Evolutionary conservation across 2,113 vertebrate species (phyloP).

Genomic region (Larimichthys crocea): DNA sequence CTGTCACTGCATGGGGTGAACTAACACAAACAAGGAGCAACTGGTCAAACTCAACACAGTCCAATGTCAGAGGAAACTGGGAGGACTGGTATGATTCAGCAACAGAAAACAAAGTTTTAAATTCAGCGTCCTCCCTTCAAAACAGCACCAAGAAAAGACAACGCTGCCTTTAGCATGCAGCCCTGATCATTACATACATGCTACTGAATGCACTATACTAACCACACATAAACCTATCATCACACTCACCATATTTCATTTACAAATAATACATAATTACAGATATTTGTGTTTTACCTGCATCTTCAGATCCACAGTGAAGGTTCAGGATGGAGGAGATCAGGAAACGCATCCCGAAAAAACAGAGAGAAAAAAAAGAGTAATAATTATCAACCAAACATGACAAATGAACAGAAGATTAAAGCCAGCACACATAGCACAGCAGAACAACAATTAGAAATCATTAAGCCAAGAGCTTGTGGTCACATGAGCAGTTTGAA

Average conservation of each 20-base stretch:
- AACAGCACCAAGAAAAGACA: neutral
- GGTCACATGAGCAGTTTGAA: too few relatives aligned
- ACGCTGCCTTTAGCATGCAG: neutral
- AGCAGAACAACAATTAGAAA: neutral
- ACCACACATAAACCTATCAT: too few relatives aligned
- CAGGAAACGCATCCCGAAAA: conserved; percentile 16
- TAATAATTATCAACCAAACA: neutral
- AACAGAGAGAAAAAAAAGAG: neutral
- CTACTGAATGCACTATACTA: too few relatives aligned
- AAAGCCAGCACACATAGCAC: neutral
- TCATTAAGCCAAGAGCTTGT: too few relatives aligned
- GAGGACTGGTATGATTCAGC: neutral
- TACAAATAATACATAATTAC: neutral
- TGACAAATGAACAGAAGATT: neutral
- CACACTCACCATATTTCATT: neutral
- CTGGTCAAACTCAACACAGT: conserved; percentile 34
- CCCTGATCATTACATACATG: neutral
- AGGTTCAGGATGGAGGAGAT: conserved; percentile 19
- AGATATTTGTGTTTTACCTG: conserved; percentile 48
- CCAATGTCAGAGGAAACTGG: conserved; percentile 23
- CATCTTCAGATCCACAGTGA: conserved; percentile 10
- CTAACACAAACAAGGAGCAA: conserved; percentile 55
- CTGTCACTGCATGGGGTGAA: conserved; percentile 40
- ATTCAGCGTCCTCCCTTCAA: neutral
- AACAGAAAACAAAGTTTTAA: neutral